These are phyloP conservation scores for Ptyas mucosa DNA, from an alignment of 2,113 vertebrate species.

Conservation along the genomic window DNA sequence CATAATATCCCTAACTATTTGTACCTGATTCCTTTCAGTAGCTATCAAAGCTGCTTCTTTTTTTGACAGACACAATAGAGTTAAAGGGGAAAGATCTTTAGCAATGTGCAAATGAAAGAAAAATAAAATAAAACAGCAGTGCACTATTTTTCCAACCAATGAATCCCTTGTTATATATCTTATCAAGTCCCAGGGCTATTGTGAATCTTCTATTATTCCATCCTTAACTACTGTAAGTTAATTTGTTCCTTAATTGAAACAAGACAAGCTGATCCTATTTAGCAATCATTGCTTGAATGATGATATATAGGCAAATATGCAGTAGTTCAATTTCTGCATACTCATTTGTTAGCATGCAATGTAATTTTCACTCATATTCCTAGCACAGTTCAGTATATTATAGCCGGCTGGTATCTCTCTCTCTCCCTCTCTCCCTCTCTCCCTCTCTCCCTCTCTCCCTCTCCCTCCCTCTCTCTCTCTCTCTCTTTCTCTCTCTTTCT, in stretches of 20 bases:
- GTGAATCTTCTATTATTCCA: constrained; percentile 8
- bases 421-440: too few relatives aligned
- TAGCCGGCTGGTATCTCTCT: constrained; percentile 28
- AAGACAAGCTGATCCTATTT: constrained; percentile 43
- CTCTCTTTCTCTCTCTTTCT: too few relatives aligned
- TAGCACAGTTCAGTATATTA: constrained; percentile 29
- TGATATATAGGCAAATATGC: constrained; percentile 47
- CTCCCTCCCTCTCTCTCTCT: background rate
- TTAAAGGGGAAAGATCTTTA: background rate
- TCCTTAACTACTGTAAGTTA: constrained; percentile 10
- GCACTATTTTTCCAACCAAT: background rate
- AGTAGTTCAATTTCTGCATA: constrained; percentile 9
- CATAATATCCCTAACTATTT: background rate
- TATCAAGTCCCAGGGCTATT: background rate
- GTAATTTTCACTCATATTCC: constrained; percentile 45
- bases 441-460: background rate
- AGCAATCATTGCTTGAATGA: constrained; percentile 45
- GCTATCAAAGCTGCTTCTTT: background rate
- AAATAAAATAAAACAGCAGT: constrained; percentile 3
- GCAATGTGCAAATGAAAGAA: background rate
- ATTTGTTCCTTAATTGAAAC: constrained; percentile 50
- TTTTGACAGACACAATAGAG: background rate
- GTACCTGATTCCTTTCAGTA: background rate
- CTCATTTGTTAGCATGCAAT: constrained; percentile 14
- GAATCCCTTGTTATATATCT: background rate